phyloP scores from a whole-genome alignment of 2,113 vertebrate species.

The Rhadina sibilatrix region DNA sequence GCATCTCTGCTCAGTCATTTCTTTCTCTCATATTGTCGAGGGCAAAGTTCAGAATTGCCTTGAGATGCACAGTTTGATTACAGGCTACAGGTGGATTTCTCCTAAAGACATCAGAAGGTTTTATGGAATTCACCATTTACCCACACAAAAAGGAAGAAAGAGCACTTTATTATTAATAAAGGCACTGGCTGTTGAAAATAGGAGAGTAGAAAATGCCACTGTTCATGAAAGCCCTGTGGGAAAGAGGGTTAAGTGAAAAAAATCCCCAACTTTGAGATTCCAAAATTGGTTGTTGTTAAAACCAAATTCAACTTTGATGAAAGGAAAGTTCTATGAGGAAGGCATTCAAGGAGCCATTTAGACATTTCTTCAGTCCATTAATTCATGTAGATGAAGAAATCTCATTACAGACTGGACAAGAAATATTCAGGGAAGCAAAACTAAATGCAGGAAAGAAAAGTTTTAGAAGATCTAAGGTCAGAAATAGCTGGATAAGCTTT shows the following conservation, averaged over 20 bases:
- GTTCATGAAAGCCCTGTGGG: background rate
- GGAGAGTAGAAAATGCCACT: background rate
- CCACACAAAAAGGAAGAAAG: background rate
- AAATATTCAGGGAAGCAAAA: conserved; percentile 19
- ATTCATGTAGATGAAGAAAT: background rate
- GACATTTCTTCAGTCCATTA: conserved; percentile 9
- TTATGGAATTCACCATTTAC: background rate
- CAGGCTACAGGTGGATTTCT: background rate
- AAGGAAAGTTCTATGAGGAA: background rate
- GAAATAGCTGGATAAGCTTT: background rate
- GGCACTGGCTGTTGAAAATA: background rate
- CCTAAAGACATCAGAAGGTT: background rate
- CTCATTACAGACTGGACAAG: background rate
- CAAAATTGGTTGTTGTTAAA: background rate
- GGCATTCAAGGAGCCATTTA: background rate
- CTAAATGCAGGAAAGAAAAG: background rate
- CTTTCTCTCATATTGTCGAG: background rate
- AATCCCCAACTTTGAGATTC: background rate
- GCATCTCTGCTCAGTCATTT: background rate
- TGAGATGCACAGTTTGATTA: background rate
- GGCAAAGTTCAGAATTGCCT: background rate
- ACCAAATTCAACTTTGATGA: background rate
- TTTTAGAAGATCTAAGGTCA: background rate
- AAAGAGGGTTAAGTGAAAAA: background rate
- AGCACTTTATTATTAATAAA: background rate